phyloP scores from a whole-genome alignment of 2,113 vertebrate species.

The Silurus asotus region DNA sequence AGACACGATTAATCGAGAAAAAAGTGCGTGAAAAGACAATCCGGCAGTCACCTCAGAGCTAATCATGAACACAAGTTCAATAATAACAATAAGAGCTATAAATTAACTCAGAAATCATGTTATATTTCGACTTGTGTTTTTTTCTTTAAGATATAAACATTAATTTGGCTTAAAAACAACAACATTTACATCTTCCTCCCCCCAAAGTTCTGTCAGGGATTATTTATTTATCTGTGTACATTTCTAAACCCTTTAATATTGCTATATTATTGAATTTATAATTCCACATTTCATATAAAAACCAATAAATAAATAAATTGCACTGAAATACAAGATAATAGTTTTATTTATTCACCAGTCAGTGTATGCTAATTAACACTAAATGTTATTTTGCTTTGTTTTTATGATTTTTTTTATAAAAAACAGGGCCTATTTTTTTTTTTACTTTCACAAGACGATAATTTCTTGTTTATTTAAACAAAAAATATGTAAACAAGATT shows the following conservation, averaged over 20 bases:
- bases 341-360: too few relatives aligned
- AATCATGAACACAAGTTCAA: background rate
- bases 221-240: background rate
- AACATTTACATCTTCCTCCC: background rate
- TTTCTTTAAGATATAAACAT: too few relatives aligned
- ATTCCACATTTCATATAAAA: background rate
- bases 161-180: background rate
- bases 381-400: too few relatives aligned
- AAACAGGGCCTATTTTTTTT: too few relatives aligned
- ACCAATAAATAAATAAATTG: background rate
- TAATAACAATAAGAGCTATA: background rate
- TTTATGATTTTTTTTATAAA: too few relatives aligned
- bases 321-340: too few relatives aligned
- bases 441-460: too few relatives aligned
- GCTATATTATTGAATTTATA: background rate
- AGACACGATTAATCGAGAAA: background rate
- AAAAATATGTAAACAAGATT: too few relatives aligned
- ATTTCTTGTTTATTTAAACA: too few relatives aligned
- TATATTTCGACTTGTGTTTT: background rate
- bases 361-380: background rate
- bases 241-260: background rate
- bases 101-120: too few relatives aligned
- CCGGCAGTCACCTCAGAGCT: background rate
- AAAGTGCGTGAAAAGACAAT: background rate
- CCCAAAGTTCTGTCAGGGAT: background rate